A percentile compares a stretch with the other conserved stretches of the same genome.
Conservation (phyloP, 2,888 invertebrate genomes). For the Erpobdella octoculata region DNA sequence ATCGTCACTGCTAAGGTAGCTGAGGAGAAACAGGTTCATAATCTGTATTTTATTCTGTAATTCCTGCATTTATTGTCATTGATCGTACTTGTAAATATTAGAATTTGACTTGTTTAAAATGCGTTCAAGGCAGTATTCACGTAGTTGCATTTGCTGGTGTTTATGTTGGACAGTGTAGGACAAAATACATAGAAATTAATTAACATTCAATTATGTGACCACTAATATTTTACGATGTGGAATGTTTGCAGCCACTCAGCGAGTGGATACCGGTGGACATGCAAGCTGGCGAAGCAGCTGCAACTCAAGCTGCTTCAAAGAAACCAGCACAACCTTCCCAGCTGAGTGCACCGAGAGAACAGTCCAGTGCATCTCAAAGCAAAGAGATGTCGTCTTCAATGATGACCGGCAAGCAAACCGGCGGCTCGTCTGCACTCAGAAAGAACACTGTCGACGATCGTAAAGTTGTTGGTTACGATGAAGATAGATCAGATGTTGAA, state of each 20-base stretch:
- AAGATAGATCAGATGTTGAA: not conserved
- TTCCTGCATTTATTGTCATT: not conserved
- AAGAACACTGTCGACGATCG: not conserved
- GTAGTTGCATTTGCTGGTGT: too few relatives aligned
- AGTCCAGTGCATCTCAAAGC: not conserved
- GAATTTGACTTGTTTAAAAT: too few relatives aligned
- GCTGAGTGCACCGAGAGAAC: not conserved
- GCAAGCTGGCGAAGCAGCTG: not conserved
- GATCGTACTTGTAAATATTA: not conserved
- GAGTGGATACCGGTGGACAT: not conserved
- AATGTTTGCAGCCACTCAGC: not conserved
- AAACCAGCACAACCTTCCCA: not conserved
- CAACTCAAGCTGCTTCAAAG: not conserved
- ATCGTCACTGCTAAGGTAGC: not conserved
- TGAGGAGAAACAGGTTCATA: slow-evolving; percentile 5
- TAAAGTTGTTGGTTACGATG: not conserved
- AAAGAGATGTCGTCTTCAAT: not conserved
- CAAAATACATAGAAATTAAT: too few relatives aligned
- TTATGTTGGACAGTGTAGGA: too few relatives aligned
- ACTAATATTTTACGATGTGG: too few relatives aligned
- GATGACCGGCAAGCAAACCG: too few relatives aligned
- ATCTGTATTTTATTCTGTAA: not conserved
- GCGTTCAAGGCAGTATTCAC: too few relatives aligned
- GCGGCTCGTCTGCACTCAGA: not conserved
- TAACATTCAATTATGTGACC: too few relatives aligned